Conservation (phyloP, 2,113 vertebrate genomes). For the Fulmarus glacialis region DNA sequence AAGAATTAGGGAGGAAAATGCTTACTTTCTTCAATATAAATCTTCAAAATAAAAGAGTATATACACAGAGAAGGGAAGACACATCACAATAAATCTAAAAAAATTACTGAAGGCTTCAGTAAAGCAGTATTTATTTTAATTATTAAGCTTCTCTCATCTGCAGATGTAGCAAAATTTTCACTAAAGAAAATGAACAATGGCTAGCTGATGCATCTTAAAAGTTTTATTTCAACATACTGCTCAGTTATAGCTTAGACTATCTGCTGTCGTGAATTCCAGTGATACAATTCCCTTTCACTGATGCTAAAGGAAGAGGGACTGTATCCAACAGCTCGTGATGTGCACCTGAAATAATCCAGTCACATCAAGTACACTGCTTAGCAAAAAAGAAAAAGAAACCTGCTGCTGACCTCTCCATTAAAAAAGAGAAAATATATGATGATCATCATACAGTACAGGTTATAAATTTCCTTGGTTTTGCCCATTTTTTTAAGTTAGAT, state of each 20-base stretch:
- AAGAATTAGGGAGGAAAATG: not conserved
- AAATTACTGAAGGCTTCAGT: not conserved
- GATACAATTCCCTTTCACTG: not conserved
- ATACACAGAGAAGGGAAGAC: not conserved
- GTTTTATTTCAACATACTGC: not conserved
- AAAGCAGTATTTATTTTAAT: not conserved
- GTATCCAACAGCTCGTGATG: not conserved
- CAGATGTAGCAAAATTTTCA: not conserved
- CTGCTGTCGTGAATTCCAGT: not conserved
- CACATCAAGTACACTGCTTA: not conserved
- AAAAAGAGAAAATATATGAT: not conserved
- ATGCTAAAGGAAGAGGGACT: not conserved
- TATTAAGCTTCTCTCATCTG: not conserved
- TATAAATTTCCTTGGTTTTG: not conserved
- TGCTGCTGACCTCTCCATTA: not conserved
- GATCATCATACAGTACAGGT: not conserved
- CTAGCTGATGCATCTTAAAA: not conserved
- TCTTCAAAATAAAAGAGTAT: not conserved
- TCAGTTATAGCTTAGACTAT: not conserved
- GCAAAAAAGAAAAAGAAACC: not conserved
- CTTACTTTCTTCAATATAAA: not conserved
- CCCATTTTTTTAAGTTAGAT: not conserved
- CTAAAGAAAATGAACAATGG: not conserved
- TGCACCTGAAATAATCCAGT: not conserved
- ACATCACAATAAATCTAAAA: accelerated